Percentiles rank a stretch among this genome's conserved stretches.
These are phyloP conservation scores for Drosophila triauraria DNA, from an alignment of 1,140 invertebrate genomes.

Conservation along the genomic window DNA sequence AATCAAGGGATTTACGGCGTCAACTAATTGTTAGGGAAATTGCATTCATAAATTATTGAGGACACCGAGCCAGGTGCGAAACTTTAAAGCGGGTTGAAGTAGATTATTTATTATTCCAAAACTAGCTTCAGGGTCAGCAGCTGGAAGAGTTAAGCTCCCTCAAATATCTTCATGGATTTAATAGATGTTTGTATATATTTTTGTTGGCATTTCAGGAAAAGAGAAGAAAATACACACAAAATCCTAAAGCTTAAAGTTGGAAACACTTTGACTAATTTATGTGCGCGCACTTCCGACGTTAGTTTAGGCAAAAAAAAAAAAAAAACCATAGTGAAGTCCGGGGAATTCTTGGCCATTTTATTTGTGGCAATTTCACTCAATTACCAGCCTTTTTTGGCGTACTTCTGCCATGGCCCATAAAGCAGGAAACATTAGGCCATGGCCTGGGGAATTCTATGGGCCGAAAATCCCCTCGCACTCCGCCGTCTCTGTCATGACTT, in stretches of 20 bases:
- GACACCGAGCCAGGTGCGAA: neutral
- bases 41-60: slow-evolving; percentile 54
- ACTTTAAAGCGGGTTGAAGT: neutral
- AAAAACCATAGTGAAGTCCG: slow-evolving; percentile 1
- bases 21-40: slow-evolving; percentile 32
- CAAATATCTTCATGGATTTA: neutral
- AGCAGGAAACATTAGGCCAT: slow-evolving; percentile 25
- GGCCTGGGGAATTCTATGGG: slow-evolving; percentile 9
- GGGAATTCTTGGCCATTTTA: slow-evolving; percentile 30
- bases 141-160: neutral
- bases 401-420: slow-evolving; percentile 43
- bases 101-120: slow-evolving; percentile 40
- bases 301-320: slow-evolving; percentile 27
- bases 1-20: neutral
- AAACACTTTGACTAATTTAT: slow-evolving; percentile 57
- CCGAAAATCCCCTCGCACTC: slow-evolving; percentile 22
- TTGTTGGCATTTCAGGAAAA: slow-evolving; percentile 1
- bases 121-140: neutral
- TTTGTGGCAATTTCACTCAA: slow-evolving; percentile 68
- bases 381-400: slow-evolving; percentile 49
- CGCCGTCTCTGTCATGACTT: slow-evolving; percentile 20
- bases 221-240: slow-evolving; percentile 1
- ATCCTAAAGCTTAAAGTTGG: neutral
- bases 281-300: slow-evolving; percentile 37
- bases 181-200: neutral